These are phyloP conservation scores for Trachops cirrhosus DNA, from an alignment of 2,797 vertebrate genomes.

Conservation along the genomic window DNA sequence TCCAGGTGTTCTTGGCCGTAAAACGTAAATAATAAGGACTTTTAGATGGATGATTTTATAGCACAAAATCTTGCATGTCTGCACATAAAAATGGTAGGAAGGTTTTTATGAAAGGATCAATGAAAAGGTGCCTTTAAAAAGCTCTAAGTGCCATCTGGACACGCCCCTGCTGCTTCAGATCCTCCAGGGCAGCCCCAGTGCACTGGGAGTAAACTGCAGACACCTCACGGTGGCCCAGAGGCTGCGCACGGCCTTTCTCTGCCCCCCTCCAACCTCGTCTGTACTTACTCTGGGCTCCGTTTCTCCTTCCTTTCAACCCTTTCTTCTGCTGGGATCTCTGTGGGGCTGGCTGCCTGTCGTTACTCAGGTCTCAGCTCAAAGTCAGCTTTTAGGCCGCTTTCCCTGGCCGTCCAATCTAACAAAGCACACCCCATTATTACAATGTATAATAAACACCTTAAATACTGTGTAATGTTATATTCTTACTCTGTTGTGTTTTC, in stretches of 20 bases:
- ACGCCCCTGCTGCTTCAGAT: background rate
- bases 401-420: background rate
- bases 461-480: background rate
- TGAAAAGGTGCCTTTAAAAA: background rate
- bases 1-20: background rate
- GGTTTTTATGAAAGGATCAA: background rate
- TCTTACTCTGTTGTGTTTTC: background rate
- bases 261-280: background rate
- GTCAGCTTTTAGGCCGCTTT: background rate
- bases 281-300: background rate
- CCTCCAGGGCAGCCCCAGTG: too few species aligned
- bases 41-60: background rate
- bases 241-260: fast-evolving
- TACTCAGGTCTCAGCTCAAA: background rate
- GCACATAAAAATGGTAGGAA: background rate
- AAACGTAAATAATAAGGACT: background rate
- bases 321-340: background rate
- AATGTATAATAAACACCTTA: background rate
- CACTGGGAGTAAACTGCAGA: background rate
- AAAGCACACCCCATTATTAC: background rate
- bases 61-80: background rate
- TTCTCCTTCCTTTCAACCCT: background rate
- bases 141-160: background rate
- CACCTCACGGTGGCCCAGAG: background rate
- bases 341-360: background rate